Percentiles rank a stretch among this genome's conserved stretches.
Evolutionary conservation across 2,888 invertebrate species (phyloP).

Genomic region (Cryptocephalus moraei): DNA sequence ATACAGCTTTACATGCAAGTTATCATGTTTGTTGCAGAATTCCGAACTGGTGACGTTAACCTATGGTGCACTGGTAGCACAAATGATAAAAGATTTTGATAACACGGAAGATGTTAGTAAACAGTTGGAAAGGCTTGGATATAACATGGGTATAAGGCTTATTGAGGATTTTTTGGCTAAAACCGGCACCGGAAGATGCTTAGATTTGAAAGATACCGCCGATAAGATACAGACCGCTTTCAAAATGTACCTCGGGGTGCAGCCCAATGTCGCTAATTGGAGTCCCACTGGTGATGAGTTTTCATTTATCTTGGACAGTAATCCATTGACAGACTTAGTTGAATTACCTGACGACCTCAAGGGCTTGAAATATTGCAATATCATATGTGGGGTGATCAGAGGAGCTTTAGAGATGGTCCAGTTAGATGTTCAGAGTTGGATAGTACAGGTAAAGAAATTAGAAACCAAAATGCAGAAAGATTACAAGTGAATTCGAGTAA

Average conservation of each 20-base stretch:
- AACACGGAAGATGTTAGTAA: constrained; percentile 97
- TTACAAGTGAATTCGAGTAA: background rate
- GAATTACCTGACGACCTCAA: constrained; percentile 81
- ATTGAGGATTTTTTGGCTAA: constrained; percentile 97
- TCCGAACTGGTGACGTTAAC: constrained; percentile 94
- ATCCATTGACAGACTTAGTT: constrained; percentile 94
- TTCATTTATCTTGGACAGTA: constrained; percentile 87
- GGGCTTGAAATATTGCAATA: constrained; percentile 81
- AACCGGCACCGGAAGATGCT: constrained; percentile 78
- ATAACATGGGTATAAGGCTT: constrained; percentile 94
- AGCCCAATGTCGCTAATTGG: constrained; percentile 91
- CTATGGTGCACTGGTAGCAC: constrained; percentile 94
- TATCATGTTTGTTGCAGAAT: constrained; percentile 52
- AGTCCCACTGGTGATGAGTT: constrained; percentile 92
- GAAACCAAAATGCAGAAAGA: too few species aligned
- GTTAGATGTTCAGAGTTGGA: constrained; percentile 89
- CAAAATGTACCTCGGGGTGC: constrained; percentile 80
- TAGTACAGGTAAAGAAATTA: constrained; percentile 49
- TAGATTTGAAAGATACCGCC: constrained; percentile 94
- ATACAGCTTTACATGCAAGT: constrained; percentile 1
- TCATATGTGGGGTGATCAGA: constrained; percentile 83
- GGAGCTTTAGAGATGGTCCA: constrained; percentile 99
- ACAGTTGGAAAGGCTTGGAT: constrained; percentile 90
- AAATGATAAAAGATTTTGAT: constrained; percentile 93
- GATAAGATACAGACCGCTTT: constrained; percentile 83